Conservation (phyloP, 2,888 invertebrate genomes). For the Nemotelus pantherinus region DNA sequence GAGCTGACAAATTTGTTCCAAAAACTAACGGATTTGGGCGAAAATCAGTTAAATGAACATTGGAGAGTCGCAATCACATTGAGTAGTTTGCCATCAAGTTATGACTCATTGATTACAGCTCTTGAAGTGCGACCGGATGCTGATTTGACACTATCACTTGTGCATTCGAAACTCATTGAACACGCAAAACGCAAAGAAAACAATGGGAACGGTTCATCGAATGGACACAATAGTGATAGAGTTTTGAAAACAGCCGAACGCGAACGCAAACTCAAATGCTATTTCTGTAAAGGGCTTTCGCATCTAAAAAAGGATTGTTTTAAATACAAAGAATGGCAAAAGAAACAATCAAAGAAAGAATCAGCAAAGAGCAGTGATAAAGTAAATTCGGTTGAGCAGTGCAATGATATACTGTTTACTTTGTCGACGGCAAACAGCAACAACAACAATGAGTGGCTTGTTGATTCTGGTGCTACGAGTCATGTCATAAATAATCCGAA, state of each 20-base stretch:
- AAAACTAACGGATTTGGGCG: conserved; percentile 7
- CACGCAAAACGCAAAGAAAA: background rate
- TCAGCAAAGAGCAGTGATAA: too few relatives aligned
- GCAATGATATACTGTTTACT: background rate
- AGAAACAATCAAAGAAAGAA: background rate
- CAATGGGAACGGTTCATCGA: background rate
- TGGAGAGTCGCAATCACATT: conserved; percentile 3
- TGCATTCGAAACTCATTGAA: conserved; percentile 20
- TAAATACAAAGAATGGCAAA: conserved; percentile 51
- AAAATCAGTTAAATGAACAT: background rate
- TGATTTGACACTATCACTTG: background rate
- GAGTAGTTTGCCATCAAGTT: conserved; percentile 18
- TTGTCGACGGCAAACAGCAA: too few relatives aligned
- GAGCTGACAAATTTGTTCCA: conserved; percentile 17
- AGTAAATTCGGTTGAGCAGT: too few relatives aligned
- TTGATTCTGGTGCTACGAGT: too few relatives aligned
- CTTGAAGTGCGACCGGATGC: background rate
- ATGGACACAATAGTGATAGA: too few relatives aligned
- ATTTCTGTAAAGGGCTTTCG: conserved; percentile 48
- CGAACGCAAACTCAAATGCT: conserved; percentile 43
- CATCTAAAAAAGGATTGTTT: conserved; percentile 49
- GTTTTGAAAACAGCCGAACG: too few relatives aligned
- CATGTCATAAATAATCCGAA: too few relatives aligned
- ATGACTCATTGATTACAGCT: conserved; percentile 16
- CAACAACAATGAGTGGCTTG: too few relatives aligned